A percentile compares a stretch with the other conserved stretches of the same genome.
phyloP scores from a whole-genome alignment of 2,113 vertebrate genomes.

The Rattus rattus region DNA sequence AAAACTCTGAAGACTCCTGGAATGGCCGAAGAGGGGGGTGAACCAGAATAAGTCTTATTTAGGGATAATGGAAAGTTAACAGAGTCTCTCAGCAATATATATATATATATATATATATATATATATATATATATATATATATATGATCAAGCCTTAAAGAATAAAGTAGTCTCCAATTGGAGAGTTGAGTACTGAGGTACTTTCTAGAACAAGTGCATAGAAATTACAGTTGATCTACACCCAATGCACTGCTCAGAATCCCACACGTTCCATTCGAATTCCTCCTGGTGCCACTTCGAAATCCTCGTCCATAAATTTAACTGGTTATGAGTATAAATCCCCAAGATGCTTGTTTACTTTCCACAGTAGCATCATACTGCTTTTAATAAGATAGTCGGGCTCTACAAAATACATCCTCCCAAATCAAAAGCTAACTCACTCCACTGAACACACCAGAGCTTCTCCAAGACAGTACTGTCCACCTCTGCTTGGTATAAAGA shows the following conservation, averaged over 20 bases:
- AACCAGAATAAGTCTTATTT: slow-evolving; percentile 7
- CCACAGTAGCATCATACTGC: slow-evolving; percentile 47
- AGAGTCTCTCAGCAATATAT: background rate
- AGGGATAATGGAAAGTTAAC: background rate
- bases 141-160: slow-evolving; percentile 33
- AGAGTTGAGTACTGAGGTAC: background rate
- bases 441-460: slow-evolving; percentile 26
- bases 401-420: slow-evolving; percentile 47
- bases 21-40: background rate
- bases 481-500: slow-evolving; percentile 17
- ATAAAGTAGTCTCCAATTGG: background rate
- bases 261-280: slow-evolving; percentile 65
- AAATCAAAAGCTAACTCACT: slow-evolving; percentile 60
- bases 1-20: background rate
- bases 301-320: slow-evolving; percentile 73
- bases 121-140: background rate
- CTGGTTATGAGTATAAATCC: slow-evolving; percentile 68
- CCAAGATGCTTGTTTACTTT: slow-evolving; percentile 70
- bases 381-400: slow-evolving; percentile 67
- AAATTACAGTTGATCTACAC: slow-evolving; percentile 22
- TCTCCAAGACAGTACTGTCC: slow-evolving; percentile 56
- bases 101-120: background rate
- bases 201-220: background rate
- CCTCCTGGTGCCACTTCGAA: slow-evolving; percentile 65
- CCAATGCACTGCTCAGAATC: slow-evolving; percentile 49